phyloP scores from a whole-genome alignment of 2,797 vertebrate genomes.

The Gymnothorax reevesii region DNA sequence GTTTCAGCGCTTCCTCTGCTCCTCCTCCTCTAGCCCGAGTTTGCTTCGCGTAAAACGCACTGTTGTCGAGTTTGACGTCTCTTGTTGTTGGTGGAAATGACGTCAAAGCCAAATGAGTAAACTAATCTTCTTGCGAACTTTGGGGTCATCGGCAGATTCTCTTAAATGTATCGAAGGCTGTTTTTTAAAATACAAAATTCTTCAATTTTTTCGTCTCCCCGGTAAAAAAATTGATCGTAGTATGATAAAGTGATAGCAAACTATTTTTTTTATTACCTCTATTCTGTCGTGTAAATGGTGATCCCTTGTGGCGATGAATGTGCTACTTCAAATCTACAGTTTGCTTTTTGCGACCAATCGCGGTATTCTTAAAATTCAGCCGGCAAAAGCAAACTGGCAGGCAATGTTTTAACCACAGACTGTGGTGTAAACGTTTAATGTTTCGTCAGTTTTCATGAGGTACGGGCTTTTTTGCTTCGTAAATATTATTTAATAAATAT shows the following conservation, averaged over 20 bases:
- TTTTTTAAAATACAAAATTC: not conserved
- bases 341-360: constrained; percentile 50
- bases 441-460: not conserved
- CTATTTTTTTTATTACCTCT: not conserved
- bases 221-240: not conserved
- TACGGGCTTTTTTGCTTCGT: not conserved
- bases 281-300: not conserved
- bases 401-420: not conserved
- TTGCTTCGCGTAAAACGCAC: constrained; percentile 38
- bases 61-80: constrained; percentile 62
- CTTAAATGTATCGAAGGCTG: not conserved
- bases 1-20: constrained; percentile 37
- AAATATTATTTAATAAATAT: no score
- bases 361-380: constrained; percentile 14
- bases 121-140: not conserved
- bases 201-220: not conserved
- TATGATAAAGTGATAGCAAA: not conserved
- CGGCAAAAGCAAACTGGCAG: constrained; percentile 51
- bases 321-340: constrained; percentile 31
- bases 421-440: not conserved
- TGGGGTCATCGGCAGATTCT: not conserved
- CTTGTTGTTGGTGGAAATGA: constrained; percentile 75
- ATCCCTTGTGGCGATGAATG: constrained; percentile 35
- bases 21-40: constrained; percentile 47
- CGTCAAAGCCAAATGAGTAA: constrained; percentile 34